Evolutionary conservation across 2,888 invertebrate genomes (phyloP), one percentile per base, ranked within the genome.

Genomic region (Andricus curvator): DNA sequence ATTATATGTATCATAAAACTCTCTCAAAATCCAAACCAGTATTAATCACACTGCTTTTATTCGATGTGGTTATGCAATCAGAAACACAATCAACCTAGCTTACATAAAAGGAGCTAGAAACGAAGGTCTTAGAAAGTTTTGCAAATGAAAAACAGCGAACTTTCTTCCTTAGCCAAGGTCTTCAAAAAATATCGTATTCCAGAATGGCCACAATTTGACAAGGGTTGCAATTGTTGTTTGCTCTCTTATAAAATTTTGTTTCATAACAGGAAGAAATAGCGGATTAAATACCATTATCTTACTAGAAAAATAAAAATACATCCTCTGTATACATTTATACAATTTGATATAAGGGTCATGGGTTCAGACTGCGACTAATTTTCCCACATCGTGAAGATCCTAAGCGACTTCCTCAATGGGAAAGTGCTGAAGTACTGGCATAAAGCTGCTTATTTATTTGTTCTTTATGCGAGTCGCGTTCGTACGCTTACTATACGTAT

Each of bases 391-490:
- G 51, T 41, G 62, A 78, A 78, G 33, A 62, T 70, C 81, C 82
- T 78, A 76, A 79, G 79, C 82, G 79, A 84, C 78, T 84, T 80
- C 82, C 78, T 80, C 82, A 84, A 80, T 79, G 83, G 80, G 83
- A 84, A 84, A 84, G 84, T 81, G 78, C 66, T 80, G 65, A 80
- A 79, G 60, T 68, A 78, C 81, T 80, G 77, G 51, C 60, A 56
- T 83, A 67, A 76, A 77, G 81, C 51, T 78, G 62, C 62, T 79
- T 81, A 80, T 83, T 84, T 83, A 84, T 80, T 74, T 77, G 79
- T 77, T 78, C 65, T 68, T 80, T 56, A 80, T 68, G 79, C 76
- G 74, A 66, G 60, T 76, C 62, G 81, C 78, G 77, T 67, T 22
- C 67, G 17, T 29, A 65, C 20, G 20, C 33, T 56, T 56, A 37